A percentile compares a stretch with the other conserved stretches of the same genome.
Conservation (phyloP, 1,140 invertebrate genomes). For the Bactericera cockerelli region DNA sequence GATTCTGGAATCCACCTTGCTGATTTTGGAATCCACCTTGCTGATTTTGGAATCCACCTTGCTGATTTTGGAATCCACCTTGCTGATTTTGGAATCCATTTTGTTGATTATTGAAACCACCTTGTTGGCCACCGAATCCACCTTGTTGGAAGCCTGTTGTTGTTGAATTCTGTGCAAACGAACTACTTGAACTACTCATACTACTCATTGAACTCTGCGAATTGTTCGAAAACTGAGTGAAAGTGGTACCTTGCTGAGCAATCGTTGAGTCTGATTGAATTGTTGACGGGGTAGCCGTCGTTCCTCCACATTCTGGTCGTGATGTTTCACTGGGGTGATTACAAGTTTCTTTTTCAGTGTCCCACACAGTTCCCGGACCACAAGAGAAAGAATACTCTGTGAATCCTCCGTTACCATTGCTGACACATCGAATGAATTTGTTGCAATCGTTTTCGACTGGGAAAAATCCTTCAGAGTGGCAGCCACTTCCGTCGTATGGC, state of each 20-base stretch:
- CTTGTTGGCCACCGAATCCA: not conserved
- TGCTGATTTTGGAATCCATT: constrained; percentile 9
- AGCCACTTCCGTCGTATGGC: constrained; percentile 21
- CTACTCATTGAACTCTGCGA: not conserved
- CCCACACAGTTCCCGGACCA: constrained; percentile 53
- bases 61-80: constrained; percentile 10
- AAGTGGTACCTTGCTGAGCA: constrained; percentile 7
- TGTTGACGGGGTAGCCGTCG: constrained; percentile 11
- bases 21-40: constrained; percentile 8
- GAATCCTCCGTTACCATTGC: constrained; percentile 36
- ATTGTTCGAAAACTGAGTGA: constrained; percentile 19
- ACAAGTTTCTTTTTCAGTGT: constrained; percentile 43
- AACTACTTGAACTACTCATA: constrained; percentile 1
- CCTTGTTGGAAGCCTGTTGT: too few relatives aligned
- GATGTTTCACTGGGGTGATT: constrained; percentile 44
- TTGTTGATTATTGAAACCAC: constrained; percentile 5
- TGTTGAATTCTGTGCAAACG: not conserved
- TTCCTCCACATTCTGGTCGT: constrained; percentile 16
- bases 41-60: constrained; percentile 10
- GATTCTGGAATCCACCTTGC: constrained; percentile 12
- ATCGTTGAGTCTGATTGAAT: constrained; percentile 10
- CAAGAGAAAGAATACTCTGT: constrained; percentile 50
- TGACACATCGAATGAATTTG: constrained; percentile 63
- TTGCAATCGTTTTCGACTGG: constrained; percentile 49
- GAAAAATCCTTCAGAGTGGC: constrained; percentile 45